A percentile compares a stretch with the other conserved stretches of the same genome.
These are phyloP conservation scores for Drosophila maculinotata DNA, from an alignment of 2,888 invertebrate species.

Conservation along the genomic window DNA sequence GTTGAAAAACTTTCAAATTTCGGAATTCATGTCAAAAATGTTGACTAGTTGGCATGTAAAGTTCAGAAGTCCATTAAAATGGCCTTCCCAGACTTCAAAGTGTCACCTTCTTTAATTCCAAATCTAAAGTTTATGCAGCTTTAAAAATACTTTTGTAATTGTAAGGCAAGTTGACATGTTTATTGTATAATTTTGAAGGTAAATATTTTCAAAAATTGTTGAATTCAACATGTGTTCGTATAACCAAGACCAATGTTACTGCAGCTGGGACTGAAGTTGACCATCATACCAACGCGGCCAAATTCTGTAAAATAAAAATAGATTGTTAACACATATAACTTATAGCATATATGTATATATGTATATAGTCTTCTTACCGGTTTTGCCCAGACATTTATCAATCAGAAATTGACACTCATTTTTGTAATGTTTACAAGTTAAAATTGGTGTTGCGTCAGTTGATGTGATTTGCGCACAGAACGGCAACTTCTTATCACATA, in stretches of 20 bases:
- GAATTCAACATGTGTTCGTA: neutral
- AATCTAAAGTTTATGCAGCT: no score
- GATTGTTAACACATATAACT: neutral
- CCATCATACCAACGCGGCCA: slow-evolving; percentile 1
- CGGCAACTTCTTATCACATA: slow-evolving; percentile 39
- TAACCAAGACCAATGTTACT: neutral
- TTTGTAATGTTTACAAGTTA: slow-evolving; percentile 48
- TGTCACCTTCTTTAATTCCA: no score
- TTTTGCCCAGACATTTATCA: slow-evolving; percentile 42
- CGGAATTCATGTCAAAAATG: no score
- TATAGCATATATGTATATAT: neutral
- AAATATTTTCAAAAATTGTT: no score
- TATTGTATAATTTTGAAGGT: no score
- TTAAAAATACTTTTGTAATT: no score
- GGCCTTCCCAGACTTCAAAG: no score
- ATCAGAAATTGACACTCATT: slow-evolving; percentile 52
- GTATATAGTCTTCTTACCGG: no score
- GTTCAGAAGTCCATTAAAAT: no score
- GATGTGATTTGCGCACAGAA: slow-evolving; percentile 22
- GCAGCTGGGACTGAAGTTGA: neutral
- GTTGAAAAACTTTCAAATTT: no score
- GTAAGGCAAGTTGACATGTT: no score
- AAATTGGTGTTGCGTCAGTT: rapidly evolving
- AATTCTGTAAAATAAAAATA: slow-evolving; percentile 21
- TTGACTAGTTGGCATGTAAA: no score